Conservation (phyloP, 2,888 invertebrate genomes). For the Tetranychus truncatus region DNA sequence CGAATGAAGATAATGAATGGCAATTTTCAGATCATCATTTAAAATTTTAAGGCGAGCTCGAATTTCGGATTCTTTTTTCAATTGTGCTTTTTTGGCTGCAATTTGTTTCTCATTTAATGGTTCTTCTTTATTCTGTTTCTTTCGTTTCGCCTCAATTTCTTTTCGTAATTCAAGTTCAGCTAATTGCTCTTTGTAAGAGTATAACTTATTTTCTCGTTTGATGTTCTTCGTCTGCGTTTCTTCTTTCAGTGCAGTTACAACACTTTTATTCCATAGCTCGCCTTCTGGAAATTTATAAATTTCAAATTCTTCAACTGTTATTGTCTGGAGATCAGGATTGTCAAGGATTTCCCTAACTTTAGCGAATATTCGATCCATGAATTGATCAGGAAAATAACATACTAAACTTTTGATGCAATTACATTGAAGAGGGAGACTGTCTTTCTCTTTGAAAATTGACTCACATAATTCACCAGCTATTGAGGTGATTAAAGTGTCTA, state of each 20-base stretch:
- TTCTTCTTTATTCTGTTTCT: slow-evolving; percentile 37
- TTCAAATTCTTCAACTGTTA: slow-evolving; percentile 60
- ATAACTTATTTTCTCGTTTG: slow-evolving; percentile 85
- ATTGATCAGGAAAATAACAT: slow-evolving; percentile 10
- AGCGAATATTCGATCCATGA: slow-evolving; percentile 41
- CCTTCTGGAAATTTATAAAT: slow-evolving; percentile 68
- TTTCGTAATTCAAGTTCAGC: slow-evolving; percentile 80
- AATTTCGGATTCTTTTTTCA: slow-evolving; percentile 62
- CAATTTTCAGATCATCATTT: slow-evolving; percentile 30
- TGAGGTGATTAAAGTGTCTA: slow-evolving; percentile 13
- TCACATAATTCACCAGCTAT: slow-evolving; percentile 8
- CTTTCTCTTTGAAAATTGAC: not conserved
- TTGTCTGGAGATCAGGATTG: slow-evolving; percentile 40
- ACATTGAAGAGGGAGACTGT: not conserved
- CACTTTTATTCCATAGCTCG: slow-evolving; percentile 71
- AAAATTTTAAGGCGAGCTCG: slow-evolving; percentile 48
- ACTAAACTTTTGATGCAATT: slow-evolving; percentile 13
- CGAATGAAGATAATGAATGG: slow-evolving; percentile 31
- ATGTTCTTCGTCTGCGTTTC: slow-evolving; percentile 43
- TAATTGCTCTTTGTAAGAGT: slow-evolving; percentile 87
- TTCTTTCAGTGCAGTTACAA: slow-evolving; percentile 45
- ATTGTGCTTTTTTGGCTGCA: slow-evolving; percentile 66
- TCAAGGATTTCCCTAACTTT: slow-evolving; percentile 43
- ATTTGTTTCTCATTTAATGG: slow-evolving; percentile 37
- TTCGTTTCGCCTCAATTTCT: slow-evolving; percentile 73